Conservation (phyloP, 2,113 vertebrate species). For the Nipponia nippon region DNA sequence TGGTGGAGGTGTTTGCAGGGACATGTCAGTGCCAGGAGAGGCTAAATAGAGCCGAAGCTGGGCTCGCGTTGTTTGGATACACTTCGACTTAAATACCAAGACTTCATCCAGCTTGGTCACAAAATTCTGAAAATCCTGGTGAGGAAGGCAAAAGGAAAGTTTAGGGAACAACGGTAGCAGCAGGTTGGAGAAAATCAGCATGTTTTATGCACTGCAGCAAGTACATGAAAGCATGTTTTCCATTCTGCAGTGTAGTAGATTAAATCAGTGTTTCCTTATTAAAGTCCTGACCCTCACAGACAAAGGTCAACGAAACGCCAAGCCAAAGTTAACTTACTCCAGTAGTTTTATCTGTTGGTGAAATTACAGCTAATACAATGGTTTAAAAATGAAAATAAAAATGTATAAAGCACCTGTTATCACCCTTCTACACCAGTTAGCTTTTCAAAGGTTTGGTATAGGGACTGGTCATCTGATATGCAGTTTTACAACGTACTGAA, state of each 20-base stretch:
- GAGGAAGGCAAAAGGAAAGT: slow-evolving; percentile 3
- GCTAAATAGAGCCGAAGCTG: slow-evolving; percentile 75
- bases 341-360: not conserved
- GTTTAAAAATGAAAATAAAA: not conserved
- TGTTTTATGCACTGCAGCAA: not conserved
- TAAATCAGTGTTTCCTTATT: not conserved
- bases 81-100: slow-evolving; percentile 77
- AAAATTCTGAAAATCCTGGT: slow-evolving; percentile 82
- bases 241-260: not conserved
- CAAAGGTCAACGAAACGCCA: too few species aligned
- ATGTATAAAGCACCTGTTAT: not conserved
- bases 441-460: not conserved
- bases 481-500: not conserved
- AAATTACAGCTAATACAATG: not conserved
- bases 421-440: not conserved
- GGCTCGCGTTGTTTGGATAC: slow-evolving; percentile 75
- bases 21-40: not conserved
- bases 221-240: not conserved
- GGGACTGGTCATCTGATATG: accelerated
- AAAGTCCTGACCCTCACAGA: not conserved
- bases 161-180: not conserved
- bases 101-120: slow-evolving; percentile 80
- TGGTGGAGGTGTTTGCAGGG: not conserved
- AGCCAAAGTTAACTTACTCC: not conserved
- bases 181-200: not conserved